phyloP scores from a whole-genome alignment of 2,888 invertebrate species.

The Eurytoma californica region DNA sequence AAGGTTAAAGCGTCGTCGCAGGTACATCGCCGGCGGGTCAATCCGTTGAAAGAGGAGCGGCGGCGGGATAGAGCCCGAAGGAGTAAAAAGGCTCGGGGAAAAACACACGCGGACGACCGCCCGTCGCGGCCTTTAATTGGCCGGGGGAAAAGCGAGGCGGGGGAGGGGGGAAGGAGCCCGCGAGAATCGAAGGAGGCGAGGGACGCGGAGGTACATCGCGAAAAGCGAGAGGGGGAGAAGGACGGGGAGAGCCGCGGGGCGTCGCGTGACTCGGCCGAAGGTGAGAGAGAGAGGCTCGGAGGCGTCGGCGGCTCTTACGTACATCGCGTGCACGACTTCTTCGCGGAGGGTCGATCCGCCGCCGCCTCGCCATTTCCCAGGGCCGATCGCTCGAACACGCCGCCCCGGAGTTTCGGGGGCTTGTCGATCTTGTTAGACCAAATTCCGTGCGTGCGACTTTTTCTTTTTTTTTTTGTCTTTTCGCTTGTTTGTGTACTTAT shows the following conservation, averaged over 20 bases:
- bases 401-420: no score
- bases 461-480: no score
- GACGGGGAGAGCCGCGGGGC: slow-evolving; percentile 2
- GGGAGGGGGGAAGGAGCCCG: slow-evolving; percentile 14
- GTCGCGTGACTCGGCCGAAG: slow-evolving; percentile 4
- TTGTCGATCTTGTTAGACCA: no score
- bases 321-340: slow-evolving; percentile 14
- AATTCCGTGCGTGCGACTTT: no score
- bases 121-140: slow-evolving; percentile 50
- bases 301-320: neutral
- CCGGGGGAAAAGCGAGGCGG: slow-evolving; percentile 7
- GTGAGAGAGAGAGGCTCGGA: slow-evolving; percentile 6
- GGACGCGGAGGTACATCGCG: slow-evolving; percentile 8
- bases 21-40: slow-evolving; percentile 6
- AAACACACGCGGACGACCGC: slow-evolving; percentile 13
- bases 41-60: slow-evolving; percentile 14
- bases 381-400: no score
- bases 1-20: slow-evolving; percentile 24
- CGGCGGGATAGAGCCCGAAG: neutral
- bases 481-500: no score
- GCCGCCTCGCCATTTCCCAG: neutral
- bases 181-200: neutral
- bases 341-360: slow-evolving; percentile 21
- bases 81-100: slow-evolving; percentile 2
- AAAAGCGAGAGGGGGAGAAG: slow-evolving; percentile 20